Evolutionary conservation across 2,113 vertebrate genomes (phyloP).

Genomic region (Pogonocichla stellata): DNA sequence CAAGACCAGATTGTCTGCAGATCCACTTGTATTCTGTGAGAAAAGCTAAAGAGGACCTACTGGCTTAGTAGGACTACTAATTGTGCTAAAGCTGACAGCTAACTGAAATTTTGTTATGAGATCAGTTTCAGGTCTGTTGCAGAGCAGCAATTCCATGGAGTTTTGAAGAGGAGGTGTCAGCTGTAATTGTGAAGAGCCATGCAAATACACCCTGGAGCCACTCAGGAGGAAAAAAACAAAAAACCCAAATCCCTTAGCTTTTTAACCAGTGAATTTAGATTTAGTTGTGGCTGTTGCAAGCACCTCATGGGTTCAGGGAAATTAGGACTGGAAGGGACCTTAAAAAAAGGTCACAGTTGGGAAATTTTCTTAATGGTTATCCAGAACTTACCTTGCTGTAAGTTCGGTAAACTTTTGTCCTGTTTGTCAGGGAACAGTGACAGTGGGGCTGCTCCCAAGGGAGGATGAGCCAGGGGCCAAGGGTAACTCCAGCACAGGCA

Average conservation of each 20-base stretch:
- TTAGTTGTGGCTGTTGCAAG: background rate
- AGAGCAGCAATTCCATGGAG: background rate
- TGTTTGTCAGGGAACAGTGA: background rate
- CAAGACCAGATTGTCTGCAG: background rate
- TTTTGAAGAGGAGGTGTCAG: slow-evolving; percentile 2
- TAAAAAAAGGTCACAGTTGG: background rate
- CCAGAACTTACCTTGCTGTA: background rate
- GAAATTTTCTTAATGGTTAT: background rate
- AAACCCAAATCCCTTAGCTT: background rate
- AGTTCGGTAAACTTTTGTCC: background rate
- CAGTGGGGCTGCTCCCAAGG: background rate
- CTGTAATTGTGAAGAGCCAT: background rate
- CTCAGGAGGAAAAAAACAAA: background rate
- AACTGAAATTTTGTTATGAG: background rate
- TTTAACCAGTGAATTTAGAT: background rate
- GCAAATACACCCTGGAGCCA: background rate
- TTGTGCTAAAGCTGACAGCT: background rate
- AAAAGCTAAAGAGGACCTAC: background rate
- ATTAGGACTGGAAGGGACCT: background rate
- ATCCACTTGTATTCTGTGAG: background rate
- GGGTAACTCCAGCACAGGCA: background rate
- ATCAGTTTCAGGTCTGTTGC: background rate
- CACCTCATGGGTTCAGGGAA: background rate
- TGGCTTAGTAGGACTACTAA: background rate
- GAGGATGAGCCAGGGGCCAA: background rate